Percentiles rank a stretch among this genome's conserved stretches.
Evolutionary conservation across 2,888 invertebrate species (phyloP).

Genomic region (Sarcophaga variegata): DNA sequence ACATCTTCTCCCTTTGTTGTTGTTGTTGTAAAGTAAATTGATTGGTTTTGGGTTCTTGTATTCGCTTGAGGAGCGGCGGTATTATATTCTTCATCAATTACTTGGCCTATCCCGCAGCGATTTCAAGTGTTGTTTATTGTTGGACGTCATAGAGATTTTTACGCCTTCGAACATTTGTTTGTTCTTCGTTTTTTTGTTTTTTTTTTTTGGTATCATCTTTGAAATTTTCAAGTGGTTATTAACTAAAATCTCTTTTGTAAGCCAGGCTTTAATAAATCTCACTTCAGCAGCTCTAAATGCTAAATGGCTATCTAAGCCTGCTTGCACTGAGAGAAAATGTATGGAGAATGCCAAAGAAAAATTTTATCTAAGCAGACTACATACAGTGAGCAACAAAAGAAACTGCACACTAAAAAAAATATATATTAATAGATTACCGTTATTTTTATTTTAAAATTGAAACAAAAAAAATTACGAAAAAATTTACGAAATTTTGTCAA

Average conservation of each 20-base stretch:
- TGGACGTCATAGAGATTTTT: slow-evolving; percentile 73
- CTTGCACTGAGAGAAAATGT: slow-evolving; percentile 40
- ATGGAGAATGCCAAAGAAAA: too few species aligned
- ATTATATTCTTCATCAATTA: slow-evolving; percentile 67
- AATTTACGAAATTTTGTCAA: too few species aligned
- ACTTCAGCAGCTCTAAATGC: neutral
- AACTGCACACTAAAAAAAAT: too few species aligned
- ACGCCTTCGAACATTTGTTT: slow-evolving; percentile 69
- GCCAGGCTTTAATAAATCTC: slow-evolving; percentile 32
- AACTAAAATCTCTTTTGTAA: slow-evolving; percentile 73
- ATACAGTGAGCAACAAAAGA: too few species aligned
- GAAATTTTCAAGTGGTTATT: slow-evolving; percentile 75
- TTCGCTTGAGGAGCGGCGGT: neutral
- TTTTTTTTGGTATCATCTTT: slow-evolving; percentile 51
- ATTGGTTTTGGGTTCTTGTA: neutral
- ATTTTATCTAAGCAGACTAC: too few species aligned
- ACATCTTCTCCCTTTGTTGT: neutral
- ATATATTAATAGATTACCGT: too few species aligned
- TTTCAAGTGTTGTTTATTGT: slow-evolving; percentile 75
- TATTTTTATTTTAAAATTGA: too few species aligned
- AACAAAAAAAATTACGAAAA: too few species aligned
- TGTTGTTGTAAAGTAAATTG: slow-evolving; percentile 3
- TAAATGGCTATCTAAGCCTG: neutral
- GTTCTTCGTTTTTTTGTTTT: neutral
- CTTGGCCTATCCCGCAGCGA: slow-evolving; percentile 70